Evolutionary conservation across 2,797 vertebrate species (phyloP).

Genomic region (Mus spretus): DNA sequence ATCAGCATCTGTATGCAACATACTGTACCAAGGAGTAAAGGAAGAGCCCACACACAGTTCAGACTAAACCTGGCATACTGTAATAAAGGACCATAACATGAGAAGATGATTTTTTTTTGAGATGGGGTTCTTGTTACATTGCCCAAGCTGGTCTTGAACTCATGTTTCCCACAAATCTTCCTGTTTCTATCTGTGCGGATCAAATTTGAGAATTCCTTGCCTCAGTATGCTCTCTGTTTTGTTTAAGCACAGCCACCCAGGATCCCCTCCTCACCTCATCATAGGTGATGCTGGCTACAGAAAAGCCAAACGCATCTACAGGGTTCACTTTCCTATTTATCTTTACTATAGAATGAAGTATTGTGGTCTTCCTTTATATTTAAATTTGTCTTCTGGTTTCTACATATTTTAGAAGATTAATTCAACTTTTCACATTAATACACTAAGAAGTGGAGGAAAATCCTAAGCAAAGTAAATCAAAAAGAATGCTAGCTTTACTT

Average conservation of each 20-base stretch:
- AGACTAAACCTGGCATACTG: neutral
- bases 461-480: conserved; percentile 45
- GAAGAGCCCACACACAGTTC: neutral
- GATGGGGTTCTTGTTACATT: neutral
- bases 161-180: neutral
- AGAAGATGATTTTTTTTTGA: neutral
- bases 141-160: neutral
- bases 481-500: conserved; percentile 44
- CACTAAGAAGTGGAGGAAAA: conserved; percentile 49
- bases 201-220: neutral
- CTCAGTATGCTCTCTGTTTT: neutral
- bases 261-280: neutral
- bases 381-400: conserved; percentile 30
- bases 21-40: neutral
- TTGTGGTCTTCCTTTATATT: conserved; percentile 23
- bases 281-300: neutral
- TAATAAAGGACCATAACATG: conserved; percentile 9
- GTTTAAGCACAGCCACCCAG: neutral
- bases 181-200: neutral
- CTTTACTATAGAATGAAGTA: neutral
- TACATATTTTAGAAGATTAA: conserved; percentile 51
- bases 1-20: neutral
- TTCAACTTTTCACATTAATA: conserved; percentile 48
- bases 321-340: neutral
- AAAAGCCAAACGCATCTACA: neutral